Evolutionary conservation across 2,797 vertebrate genomes (phyloP), one percentile per base, ranked within the genome.

Genomic region (Thamnophis elegans): DNA sequence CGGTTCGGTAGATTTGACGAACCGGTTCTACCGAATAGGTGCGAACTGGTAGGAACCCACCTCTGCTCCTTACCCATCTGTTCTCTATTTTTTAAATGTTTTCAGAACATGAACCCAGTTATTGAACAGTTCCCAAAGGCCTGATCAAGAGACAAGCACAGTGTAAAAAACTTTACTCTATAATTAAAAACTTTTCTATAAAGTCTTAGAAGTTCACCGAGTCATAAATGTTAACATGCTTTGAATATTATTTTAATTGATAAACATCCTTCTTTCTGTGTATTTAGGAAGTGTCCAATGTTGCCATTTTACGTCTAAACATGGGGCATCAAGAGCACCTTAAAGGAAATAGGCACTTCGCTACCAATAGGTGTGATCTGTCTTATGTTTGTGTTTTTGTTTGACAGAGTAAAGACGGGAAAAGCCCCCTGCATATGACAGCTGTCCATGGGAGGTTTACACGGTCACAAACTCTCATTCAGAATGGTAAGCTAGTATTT

Each of bases 401-500:
- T 93, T 93, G 42, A 92, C 94, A 99, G 99, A 99, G 99, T 97
- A 99, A 99, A 91, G 99, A 99, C 28, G 99, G 99, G 82, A 99
- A 99, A 98, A 99, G 98, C 96, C 99, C 99, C 0, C 97, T 99
- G 91, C 99, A 99, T 96, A 99, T 99, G 98, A 99, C 99, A 0
- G 99, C 99, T 0, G 98, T 99, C 85, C 99, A 99, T 0, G 99
- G 99, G 2, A 98, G 99, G 89, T 99, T 99, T 96, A 99, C 99
- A 0, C 98, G 99, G 58, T 99, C 99, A 0, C 99, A 99, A 97
- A 99, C 98, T 0, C 99, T 99, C 94, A 99, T 99, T 97, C 99
- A 99, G 97, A 99, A 99, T 0, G 99, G 99, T 99, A 97, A 98
- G 98, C 90, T 82, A 26, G 7, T 59, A 59, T 53, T 90, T 87